phyloP scores from a whole-genome alignment of 1,140 invertebrate species.

The Drosophila oshimai region DNA sequence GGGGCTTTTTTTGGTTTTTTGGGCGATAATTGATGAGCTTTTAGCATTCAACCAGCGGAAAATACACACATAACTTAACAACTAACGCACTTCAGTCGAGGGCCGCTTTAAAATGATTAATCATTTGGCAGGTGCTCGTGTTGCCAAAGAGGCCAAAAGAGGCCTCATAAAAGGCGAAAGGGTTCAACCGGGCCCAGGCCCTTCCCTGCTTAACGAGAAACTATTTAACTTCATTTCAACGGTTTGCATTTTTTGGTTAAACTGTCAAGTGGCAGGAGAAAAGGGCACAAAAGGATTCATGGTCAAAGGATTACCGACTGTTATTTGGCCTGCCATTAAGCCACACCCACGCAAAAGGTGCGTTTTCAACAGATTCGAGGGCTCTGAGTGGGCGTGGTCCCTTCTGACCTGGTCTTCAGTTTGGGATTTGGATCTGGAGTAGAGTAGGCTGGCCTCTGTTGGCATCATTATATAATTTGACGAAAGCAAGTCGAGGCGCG shows the following conservation, averaged over 20 bases:
- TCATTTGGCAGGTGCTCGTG: slow-evolving; percentile 76
- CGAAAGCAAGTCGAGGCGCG: slow-evolving; percentile 44
- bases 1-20: slow-evolving; percentile 23
- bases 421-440: slow-evolving; percentile 17
- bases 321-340: slow-evolving; percentile 58
- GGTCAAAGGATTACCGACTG: slow-evolving; percentile 63
- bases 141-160: not conserved
- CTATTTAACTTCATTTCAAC: slow-evolving; percentile 79
- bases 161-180: slow-evolving; percentile 27
- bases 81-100: slow-evolving; percentile 56
- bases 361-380: not conserved
- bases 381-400: slow-evolving; percentile 39
- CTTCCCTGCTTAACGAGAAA: slow-evolving; percentile 72
- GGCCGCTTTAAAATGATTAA: slow-evolving; percentile 69
- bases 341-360: slow-evolving; percentile 69
- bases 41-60: slow-evolving; percentile 68
- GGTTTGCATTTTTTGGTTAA: slow-evolving; percentile 72
- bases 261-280: slow-evolving; percentile 69
- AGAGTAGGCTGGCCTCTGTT: slow-evolving; percentile 57
- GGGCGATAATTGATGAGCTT: slow-evolving; percentile 75
- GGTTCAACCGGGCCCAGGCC: slow-evolving; percentile 39
- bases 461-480: slow-evolving; percentile 78
- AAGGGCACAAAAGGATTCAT: slow-evolving; percentile 41
- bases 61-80: no score
- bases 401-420: slow-evolving; percentile 18